A percentile compares a stretch with the other conserved stretches of the same genome.
phyloP scores from a whole-genome alignment of 1,140 invertebrate genomes.

The Phymorhynchus buccinoides region DNA sequence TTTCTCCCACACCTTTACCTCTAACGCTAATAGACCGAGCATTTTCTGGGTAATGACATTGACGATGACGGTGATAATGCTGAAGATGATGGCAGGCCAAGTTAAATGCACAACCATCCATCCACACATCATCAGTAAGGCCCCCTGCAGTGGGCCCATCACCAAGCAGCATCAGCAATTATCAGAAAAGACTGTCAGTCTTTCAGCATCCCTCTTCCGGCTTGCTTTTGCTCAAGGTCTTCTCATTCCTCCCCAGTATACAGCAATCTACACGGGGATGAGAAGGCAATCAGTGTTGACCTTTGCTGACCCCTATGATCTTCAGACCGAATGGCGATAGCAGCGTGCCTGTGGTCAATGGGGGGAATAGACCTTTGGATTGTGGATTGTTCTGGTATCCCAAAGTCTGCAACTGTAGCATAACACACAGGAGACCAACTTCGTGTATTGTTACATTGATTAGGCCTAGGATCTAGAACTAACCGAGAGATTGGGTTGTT shows the following conservation, averaged over 20 bases:
- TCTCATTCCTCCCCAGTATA: background rate
- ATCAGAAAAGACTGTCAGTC: background rate
- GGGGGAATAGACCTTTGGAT: too few relatives aligned
- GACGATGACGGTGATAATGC: background rate
- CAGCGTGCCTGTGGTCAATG: too few relatives aligned
- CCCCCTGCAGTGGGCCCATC: background rate
- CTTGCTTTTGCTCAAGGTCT: background rate
- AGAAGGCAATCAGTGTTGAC: background rate
- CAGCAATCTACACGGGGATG: too few relatives aligned
- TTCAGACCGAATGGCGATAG: background rate
- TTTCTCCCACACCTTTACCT: background rate
- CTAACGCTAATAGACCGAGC: too few relatives aligned
- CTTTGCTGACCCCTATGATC: background rate
- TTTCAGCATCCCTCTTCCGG: background rate
- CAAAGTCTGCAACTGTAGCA: too few relatives aligned
- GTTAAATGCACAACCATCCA: background rate
- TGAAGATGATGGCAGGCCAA: background rate
- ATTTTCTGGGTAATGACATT: background rate
- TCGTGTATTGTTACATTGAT: too few relatives aligned
- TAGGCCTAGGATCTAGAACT: too few relatives aligned
- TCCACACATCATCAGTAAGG: background rate
- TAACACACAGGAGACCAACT: too few relatives aligned
- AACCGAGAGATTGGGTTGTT: too few relatives aligned
- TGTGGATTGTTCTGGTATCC: too few relatives aligned
- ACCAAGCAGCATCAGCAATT: background rate